Conservation (phyloP, 2,113 vertebrate species). For the Macroglossus sobrinus region DNA sequence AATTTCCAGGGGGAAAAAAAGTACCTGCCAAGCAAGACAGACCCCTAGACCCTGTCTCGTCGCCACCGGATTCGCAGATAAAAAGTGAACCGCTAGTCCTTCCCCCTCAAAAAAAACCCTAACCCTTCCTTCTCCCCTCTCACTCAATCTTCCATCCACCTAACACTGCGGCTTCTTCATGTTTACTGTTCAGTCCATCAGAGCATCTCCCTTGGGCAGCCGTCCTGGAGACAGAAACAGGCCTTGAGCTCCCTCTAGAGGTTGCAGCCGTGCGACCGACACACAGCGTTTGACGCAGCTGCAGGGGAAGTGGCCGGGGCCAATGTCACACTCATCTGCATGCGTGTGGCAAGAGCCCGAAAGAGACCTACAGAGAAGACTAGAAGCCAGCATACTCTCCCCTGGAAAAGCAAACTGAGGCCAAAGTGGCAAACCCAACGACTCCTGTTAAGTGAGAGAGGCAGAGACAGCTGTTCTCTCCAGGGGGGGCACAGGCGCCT, state of each 20-base stretch:
- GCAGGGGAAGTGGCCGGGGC: neutral
- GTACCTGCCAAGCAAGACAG: neutral
- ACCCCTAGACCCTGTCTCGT: neutral
- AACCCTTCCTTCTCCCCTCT: neutral
- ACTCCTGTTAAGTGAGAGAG: neutral
- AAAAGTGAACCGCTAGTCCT: neutral
- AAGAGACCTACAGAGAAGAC: neutral
- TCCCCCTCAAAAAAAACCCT: rapidly evolving
- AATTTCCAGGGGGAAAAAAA: neutral
- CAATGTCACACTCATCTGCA: too few relatives aligned
- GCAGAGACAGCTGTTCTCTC: neutral
- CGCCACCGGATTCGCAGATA: neutral
- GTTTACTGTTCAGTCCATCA: neutral
- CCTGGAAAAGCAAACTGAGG: neutral
- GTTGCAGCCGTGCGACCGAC: neutral
- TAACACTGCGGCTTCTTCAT: neutral
- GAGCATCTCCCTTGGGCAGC: neutral
- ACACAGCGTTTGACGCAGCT: neutral
- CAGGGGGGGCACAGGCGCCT: neutral
- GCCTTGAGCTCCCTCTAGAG: conserved; percentile 50
- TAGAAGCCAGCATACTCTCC: neutral
- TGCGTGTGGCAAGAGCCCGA: neutral
- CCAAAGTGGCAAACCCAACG: neutral
- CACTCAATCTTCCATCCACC: neutral
- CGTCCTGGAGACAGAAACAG: neutral